Evolutionary conservation across 23 tunicate species (phyloP).

Genomic region (Botrylloides violaceus): DNA sequence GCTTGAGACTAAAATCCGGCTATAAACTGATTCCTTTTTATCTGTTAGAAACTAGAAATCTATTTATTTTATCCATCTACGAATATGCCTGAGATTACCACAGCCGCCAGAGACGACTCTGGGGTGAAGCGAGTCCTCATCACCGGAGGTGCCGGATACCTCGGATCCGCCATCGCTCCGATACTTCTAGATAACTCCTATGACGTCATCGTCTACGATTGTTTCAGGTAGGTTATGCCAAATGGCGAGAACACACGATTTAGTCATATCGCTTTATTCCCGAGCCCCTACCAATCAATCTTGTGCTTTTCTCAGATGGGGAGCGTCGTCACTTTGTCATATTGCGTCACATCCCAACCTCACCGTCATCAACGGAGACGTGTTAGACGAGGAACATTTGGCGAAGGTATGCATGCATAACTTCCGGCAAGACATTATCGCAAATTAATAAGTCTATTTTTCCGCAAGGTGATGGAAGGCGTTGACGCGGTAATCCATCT

Average conservation of each 20-base stretch:
- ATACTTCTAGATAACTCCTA: slow-evolving; percentile 65
- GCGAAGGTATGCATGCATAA: slow-evolving; percentile 24
- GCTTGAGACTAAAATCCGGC: too few species aligned
- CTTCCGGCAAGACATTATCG: too few species aligned
- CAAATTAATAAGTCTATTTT: background rate
- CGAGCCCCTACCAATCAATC: background rate
- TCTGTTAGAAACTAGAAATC: too few species aligned
- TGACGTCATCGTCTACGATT: slow-evolving; percentile 74
- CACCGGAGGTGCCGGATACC: slow-evolving; percentile 98
- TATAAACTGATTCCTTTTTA: too few species aligned
- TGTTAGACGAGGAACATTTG: slow-evolving; percentile 36
- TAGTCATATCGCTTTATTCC: too few species aligned
- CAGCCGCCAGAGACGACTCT: slow-evolving; percentile 54
- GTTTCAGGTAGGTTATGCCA: slow-evolving; percentile 40
- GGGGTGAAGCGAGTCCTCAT: slow-evolving; percentile 56
- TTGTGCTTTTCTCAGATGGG: slow-evolving; percentile 62
- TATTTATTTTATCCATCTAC: too few species aligned
- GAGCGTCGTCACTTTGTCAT: slow-evolving; percentile 45
- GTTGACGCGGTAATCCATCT: slow-evolving; percentile 92
- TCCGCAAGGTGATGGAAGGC: slow-evolving; percentile 35
- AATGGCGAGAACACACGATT: background rate
- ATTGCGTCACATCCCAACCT: slow-evolving; percentile 55
- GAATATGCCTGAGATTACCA: slow-evolving; percentile 43
- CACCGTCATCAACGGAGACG: slow-evolving; percentile 63
- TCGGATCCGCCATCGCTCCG: slow-evolving; percentile 89